A percentile compares a stretch with the other conserved stretches of the same genome.
These are phyloP conservation scores for Callionymus lyra DNA, from an alignment of 2,113 vertebrate genomes.

Conservation along the genomic window DNA sequence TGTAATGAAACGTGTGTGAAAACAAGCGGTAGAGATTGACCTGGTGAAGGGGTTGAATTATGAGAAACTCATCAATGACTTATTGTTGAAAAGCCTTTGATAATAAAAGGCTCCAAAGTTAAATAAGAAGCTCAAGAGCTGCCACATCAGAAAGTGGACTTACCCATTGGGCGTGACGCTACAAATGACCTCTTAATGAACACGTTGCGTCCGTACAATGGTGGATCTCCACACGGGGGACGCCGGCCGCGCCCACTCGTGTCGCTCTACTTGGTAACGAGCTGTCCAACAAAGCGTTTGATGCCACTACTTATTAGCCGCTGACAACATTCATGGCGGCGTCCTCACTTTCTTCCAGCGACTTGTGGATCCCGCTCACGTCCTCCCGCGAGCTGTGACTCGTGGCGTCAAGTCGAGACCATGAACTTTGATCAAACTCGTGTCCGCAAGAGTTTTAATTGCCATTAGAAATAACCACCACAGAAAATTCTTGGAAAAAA, in stretches of 20 bases:
- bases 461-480: conserved; percentile 42
- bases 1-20: no score
- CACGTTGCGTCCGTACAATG: conserved; percentile 70
- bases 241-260: conserved; percentile 64
- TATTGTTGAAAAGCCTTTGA: no score
- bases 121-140: no score
- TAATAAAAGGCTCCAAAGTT: no score
- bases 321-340: conserved; percentile 51
- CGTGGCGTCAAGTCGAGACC: conserved; percentile 37
- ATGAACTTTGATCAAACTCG: conserved; percentile 55
- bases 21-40: no score
- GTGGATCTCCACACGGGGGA: conserved; percentile 57
- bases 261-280: conserved; percentile 43
- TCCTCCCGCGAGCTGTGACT: conserved; percentile 60
- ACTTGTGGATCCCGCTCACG: conserved; percentile 68
- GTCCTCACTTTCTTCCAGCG: conserved; percentile 51
- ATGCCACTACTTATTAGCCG: conserved; percentile 72
- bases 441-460: conserved; percentile 49
- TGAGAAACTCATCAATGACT: no score
- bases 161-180: conserved; percentile 56
- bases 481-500: conserved; percentile 47
- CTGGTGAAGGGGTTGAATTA: no score
- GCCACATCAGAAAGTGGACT: not conserved
- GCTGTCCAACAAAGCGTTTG: conserved; percentile 64
- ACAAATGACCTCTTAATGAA: conserved; percentile 76